Evolutionary conservation across 2,797 vertebrate genomes (phyloP).

Genomic region (Picus viridis): DNA sequence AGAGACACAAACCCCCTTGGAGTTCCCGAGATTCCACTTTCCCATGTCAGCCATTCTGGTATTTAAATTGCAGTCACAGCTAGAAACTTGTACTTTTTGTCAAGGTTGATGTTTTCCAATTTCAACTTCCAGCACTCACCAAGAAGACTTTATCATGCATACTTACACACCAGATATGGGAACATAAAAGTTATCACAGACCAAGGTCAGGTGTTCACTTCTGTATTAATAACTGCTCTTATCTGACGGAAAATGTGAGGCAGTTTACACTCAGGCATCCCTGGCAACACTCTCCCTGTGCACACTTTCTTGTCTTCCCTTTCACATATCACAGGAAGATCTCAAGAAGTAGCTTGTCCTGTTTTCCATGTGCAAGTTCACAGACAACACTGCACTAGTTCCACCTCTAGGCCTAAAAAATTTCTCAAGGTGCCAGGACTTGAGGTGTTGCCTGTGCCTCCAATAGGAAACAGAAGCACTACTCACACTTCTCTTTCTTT

Average conservation of each 20-base stretch:
- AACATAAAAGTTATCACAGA: neutral
- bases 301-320: neutral
- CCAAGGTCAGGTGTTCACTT: neutral
- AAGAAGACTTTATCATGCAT: neutral
- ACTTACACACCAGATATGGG: neutral
- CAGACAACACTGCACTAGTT: neutral
- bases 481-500: neutral
- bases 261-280: neutral
- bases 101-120: neutral
- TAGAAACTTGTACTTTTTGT: neutral
- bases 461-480: accelerated
- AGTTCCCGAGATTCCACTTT: neutral
- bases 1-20: neutral
- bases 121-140: neutral
- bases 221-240: neutral
- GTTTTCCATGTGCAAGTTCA: neutral
- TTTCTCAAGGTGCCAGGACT: neutral
- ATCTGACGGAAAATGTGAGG: neutral
- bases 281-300: neutral
- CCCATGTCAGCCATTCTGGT: neutral
- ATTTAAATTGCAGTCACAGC: neutral
- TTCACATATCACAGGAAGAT: neutral
- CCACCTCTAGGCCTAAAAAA: neutral
- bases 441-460: neutral
- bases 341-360: neutral